A percentile compares a stretch with the other conserved stretches of the same genome.
Conservation (phyloP, 2,797 vertebrate genomes). For the Poecilia velifera region DNA sequence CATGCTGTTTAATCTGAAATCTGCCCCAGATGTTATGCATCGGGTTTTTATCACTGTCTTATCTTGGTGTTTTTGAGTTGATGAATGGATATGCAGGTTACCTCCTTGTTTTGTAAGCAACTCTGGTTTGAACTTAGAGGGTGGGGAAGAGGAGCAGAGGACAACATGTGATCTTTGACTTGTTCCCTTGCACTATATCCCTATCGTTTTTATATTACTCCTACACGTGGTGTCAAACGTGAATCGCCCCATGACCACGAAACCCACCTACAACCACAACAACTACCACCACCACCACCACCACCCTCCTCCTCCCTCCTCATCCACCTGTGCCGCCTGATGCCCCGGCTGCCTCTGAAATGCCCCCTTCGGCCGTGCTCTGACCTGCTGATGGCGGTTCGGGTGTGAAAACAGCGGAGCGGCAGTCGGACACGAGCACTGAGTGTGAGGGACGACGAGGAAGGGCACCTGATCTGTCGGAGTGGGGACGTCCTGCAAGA, state of each 20-base stretch:
- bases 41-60: conserved; percentile 58
- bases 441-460: conserved; percentile 99
- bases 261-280: conserved; percentile 84
- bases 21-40: conserved; percentile 51
- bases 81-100: conserved; percentile 83
- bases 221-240: conserved; percentile 90
- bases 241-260: conserved; percentile 90
- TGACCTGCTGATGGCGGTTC: conserved; percentile 81
- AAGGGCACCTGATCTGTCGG: conserved; percentile 99
- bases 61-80: conserved; percentile 74
- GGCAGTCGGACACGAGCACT: conserved; percentile 93
- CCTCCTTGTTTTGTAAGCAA: conserved; percentile 83
- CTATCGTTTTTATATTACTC: conserved; percentile 96
- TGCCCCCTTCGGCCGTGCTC: conserved; percentile 77
- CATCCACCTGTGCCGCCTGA: conserved; percentile 80
- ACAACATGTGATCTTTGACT: conserved; percentile 91
- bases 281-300: conserved; percentile 76
- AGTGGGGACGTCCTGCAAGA: conserved; percentile 99
- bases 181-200: conserved; percentile 98
- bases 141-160: conserved; percentile 79
- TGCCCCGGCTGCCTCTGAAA: conserved; percentile 75
- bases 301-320: conserved; percentile 78
- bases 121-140: conserved; percentile 81
- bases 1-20: conserved; percentile 51
- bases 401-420: conserved; percentile 88